Evolutionary conservation across 2,888 invertebrate species (phyloP), one percentile per base, ranked within the genome.

Genomic region (Geophilus truncorum): DNA sequence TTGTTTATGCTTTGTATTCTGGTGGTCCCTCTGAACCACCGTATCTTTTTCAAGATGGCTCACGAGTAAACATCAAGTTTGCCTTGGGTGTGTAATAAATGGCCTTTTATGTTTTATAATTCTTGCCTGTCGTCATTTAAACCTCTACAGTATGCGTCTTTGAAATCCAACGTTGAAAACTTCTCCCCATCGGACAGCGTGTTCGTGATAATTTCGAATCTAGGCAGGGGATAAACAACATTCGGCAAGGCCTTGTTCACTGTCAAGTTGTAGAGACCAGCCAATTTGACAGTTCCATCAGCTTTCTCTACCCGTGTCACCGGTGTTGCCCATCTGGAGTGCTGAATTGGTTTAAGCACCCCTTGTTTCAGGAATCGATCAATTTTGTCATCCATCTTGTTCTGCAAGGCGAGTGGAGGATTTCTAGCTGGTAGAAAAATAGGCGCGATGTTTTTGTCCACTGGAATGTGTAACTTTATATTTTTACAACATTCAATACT

Each of bases 211-310:
- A 30, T 7, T 10, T 77, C 4, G 15, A 30, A 77, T 6, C n/a
- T 6, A 9, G 77, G 77, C 2, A 30, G 10, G 4, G 77, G 77
- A 30, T 30, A 32, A 3, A 32, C 10, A 1, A 30, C 77, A 4
- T 30, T 77, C 3, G 34, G 28, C 3, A 77, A n/a, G 6, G 28
- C 30, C n/a, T 77, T 77, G 77, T 77, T 77, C 6, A 77, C 18
- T n/a, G 77, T 77, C 10, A 28, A 32, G n/a, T 77, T 77, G 77
- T 77, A 77, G 1, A 77, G 34, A 10, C 77, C 77, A 4, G 77
- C 77, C n/a, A 77, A 77, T n/a, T 32, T 77, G 2, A 77, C 77
- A 9, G 77, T 30, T 7, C 77, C 77, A 12, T 77, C 34, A 30
- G 32, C 5, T 77, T 77, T 28, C 32, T 30, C 28, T 1, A 77